phyloP scores from a whole-genome alignment of 35 echinoderm and acorn worm genomes.

The Anneissia japonica region DNA sequence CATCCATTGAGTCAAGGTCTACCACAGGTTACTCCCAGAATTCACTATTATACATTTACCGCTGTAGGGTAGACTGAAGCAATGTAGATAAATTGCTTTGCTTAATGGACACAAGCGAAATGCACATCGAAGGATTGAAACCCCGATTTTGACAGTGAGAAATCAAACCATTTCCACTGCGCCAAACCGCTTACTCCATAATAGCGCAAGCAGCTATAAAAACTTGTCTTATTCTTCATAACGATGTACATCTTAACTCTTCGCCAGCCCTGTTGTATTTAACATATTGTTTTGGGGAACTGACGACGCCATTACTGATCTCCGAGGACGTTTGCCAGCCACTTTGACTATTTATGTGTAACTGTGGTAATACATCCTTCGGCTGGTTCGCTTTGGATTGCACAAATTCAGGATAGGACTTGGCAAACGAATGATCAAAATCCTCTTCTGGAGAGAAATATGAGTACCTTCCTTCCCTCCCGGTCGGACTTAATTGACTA shows the following conservation, averaged over 20 bases:
- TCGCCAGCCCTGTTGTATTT: neutral
- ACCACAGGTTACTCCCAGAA: no score
- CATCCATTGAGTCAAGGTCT: no score
- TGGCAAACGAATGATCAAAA: neutral
- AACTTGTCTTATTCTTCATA: no score
- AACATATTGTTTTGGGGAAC: neutral
- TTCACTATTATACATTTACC: no score
- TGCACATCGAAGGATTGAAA: no score
- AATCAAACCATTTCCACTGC: no score
- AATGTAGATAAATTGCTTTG: no score
- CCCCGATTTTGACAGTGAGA: no score
- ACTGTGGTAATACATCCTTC: neutral
- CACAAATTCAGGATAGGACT: neutral
- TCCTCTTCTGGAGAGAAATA: neutral
- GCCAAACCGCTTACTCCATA: no score
- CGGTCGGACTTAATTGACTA: neutral
- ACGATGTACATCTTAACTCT: neutral
- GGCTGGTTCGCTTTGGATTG: neutral
- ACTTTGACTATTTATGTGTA: neutral
- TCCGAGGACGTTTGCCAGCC: neutral
- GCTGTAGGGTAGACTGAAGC: no score
- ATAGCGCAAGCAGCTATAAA: no score
- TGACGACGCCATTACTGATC: neutral
- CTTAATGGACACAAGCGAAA: no score
- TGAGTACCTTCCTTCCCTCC: neutral